Conservation (phyloP, 2,113 vertebrate genomes). For the Sylvia atricapilla region DNA sequence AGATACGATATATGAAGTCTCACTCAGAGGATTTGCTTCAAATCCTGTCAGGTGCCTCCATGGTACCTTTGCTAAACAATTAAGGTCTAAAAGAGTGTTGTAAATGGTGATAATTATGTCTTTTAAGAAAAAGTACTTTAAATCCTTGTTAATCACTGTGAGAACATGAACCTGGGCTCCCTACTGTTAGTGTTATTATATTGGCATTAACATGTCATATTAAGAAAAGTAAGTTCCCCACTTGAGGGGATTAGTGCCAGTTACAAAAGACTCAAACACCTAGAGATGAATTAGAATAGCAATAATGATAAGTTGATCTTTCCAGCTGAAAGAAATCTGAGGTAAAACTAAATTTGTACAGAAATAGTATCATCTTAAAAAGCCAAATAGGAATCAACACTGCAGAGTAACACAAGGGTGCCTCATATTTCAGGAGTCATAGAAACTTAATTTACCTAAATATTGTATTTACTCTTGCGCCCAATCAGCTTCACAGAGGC, state of each 20-base stretch:
- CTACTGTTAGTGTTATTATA: neutral
- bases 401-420: neutral
- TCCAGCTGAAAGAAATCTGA: neutral
- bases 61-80: neutral
- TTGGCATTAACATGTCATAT: neutral
- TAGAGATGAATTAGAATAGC: neutral
- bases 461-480: neutral
- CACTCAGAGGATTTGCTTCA: neutral
- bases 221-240: neutral
- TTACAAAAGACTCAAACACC: neutral
- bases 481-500: neutral
- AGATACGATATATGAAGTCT: neutral
- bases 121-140: neutral
- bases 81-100: neutral
- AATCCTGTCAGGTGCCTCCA: neutral
- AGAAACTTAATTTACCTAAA: neutral
- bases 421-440: neutral
- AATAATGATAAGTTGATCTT: neutral
- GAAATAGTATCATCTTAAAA: neutral
- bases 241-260: neutral
- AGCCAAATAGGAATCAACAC: neutral
- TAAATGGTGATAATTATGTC: conserved; percentile 3
- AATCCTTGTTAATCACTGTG: neutral
- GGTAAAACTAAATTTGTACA: neutral
- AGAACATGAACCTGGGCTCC: neutral